Conservation (phyloP, 1,140 invertebrate species). For the Heliconius hermathena region DNA sequence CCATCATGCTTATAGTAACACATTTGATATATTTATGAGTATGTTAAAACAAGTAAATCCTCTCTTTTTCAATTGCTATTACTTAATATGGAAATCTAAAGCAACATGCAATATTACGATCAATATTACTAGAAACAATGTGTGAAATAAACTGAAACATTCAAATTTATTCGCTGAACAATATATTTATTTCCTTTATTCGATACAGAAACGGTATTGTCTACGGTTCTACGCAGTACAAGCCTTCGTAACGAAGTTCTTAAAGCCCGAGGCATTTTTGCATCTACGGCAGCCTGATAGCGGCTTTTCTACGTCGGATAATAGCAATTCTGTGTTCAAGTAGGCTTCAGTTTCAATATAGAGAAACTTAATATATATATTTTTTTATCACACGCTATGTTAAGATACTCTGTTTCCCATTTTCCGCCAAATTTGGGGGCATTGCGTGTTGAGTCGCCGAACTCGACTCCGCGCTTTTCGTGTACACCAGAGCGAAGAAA, state of each 20-base stretch:
- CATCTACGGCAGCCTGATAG: conserved; percentile 41
- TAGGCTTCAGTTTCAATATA: neutral
- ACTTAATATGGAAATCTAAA: no score
- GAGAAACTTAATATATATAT: neutral
- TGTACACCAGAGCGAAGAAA: no score
- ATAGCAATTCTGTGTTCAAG: conserved; percentile 15
- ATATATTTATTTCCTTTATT: neutral
- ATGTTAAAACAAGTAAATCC: no score
- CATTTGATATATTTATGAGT: no score
- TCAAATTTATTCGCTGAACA: neutral
- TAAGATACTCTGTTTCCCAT: no score
- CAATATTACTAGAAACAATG: neutral
- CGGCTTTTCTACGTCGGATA: conserved; percentile 4
- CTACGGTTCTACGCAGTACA: neutral
- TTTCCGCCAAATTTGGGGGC: no score
- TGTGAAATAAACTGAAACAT: neutral
- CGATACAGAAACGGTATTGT: neutral
- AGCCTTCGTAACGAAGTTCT: conserved; percentile 24
- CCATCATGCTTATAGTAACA: no score
- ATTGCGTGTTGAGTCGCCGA: no score
- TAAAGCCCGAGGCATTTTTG: conserved; percentile 22
- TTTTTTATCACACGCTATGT: no score
- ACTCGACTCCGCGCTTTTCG: no score
- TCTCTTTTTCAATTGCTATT: no score
- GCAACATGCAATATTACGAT: no score